A percentile compares a stretch with the other conserved stretches of the same genome.
phyloP scores from a whole-genome alignment of 2,113 vertebrate species.

The Tachycineta bicolor region DNA sequence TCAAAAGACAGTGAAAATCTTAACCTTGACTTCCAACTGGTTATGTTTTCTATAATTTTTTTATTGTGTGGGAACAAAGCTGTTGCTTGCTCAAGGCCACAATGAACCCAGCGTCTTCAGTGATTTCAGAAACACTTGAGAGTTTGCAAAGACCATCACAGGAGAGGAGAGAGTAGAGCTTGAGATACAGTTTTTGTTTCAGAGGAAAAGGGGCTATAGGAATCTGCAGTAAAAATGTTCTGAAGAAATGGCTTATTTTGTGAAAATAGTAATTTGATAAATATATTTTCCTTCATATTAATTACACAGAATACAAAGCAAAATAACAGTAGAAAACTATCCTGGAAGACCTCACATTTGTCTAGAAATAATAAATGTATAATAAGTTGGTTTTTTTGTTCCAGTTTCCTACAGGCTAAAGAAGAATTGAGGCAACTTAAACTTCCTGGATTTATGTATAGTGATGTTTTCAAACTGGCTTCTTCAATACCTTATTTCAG shows the following conservation, averaged over 20 bases:
- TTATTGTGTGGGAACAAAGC: background rate
- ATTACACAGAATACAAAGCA: background rate
- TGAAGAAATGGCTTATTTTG: background rate
- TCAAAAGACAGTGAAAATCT: background rate
- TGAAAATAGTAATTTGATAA: background rate
- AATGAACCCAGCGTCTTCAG: background rate
- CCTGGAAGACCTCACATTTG: background rate
- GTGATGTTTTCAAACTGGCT: conserved; percentile 90
- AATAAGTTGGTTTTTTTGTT: conserved; percentile 42
- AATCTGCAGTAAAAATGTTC: background rate
- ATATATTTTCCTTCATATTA: background rate
- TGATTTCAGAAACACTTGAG: background rate
- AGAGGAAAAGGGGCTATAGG: background rate
- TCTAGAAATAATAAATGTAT: background rate
- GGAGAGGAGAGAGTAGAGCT: background rate
- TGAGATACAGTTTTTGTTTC: background rate
- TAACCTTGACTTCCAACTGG: background rate
- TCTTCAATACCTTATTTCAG: conserved; percentile 94
- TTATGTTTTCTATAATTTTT: background rate
- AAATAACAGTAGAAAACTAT: background rate
- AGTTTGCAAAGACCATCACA: background rate
- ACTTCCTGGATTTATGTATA: conserved; percentile 95
- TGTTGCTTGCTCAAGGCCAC: background rate
- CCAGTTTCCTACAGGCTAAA: conserved; percentile 92
- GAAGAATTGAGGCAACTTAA: conserved; percentile 92